phyloP scores from a whole-genome alignment of 2,888 invertebrate genomes.

The Odontothrips loti region DNA sequence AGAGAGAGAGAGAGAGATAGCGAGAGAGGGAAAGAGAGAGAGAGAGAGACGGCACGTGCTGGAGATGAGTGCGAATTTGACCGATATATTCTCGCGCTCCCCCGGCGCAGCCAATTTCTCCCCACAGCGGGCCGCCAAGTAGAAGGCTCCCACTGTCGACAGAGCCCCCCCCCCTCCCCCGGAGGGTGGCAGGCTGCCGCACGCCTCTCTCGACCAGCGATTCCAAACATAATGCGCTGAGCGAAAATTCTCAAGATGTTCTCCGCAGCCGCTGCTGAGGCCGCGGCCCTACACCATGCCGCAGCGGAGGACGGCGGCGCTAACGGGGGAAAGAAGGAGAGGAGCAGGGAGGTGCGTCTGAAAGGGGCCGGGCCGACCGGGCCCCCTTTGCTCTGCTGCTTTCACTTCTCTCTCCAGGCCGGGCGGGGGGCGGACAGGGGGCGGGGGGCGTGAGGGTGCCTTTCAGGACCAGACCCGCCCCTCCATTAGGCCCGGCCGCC shows the following conservation, averaged over 20 bases:
- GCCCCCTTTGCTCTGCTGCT: background rate
- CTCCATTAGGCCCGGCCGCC: background rate
- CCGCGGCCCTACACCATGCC: background rate
- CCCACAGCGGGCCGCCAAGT: background rate
- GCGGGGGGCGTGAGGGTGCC: background rate
- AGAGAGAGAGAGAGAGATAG: background rate
- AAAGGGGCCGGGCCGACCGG: too few relatives aligned
- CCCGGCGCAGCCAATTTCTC: background rate
- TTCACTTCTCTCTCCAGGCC: background rate
- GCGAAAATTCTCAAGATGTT: conserved; percentile 24
- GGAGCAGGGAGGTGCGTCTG: background rate
- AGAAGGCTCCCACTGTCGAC: too few relatives aligned
- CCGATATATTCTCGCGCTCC: background rate
- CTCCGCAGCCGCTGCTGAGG: background rate
- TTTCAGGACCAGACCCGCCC: conserved; percentile 1
- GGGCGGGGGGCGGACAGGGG: background rate
- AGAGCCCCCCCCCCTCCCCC: too few relatives aligned
- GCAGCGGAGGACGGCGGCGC: background rate
- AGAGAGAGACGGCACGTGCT: too few relatives aligned
- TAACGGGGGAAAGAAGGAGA: background rate
- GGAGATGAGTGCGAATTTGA: background rate
- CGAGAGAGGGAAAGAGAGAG: too few relatives aligned
- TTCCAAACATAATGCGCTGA: conserved; percentile 16
- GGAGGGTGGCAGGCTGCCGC: too few relatives aligned
- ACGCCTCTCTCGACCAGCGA: background rate